Evolutionary conservation across 2,888 invertebrate species (phyloP).

Genomic region (Merodon equestris): DNA sequence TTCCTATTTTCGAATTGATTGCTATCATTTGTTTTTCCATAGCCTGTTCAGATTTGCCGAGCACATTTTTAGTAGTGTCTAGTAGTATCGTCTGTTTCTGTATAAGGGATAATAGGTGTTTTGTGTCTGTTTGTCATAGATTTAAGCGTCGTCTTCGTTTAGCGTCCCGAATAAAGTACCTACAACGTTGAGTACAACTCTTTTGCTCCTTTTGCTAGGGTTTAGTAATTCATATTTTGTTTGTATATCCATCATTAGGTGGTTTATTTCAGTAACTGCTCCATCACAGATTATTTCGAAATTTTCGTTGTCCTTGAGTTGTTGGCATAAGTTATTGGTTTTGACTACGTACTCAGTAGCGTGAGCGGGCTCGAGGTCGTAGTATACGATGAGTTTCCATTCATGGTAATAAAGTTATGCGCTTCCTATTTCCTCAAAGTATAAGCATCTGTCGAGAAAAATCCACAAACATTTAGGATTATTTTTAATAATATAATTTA

Average conservation of each 20-base stretch:
- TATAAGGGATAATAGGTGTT: too few relatives aligned
- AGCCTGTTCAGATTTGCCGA: too few relatives aligned
- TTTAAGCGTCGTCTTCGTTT: too few relatives aligned
- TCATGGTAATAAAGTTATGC: conserved; percentile 12
- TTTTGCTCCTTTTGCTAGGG: neutral
- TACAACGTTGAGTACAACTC: conserved; percentile 16
- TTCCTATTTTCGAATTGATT: too few relatives aligned
- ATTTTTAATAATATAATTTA: too few relatives aligned
- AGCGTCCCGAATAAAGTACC: too few relatives aligned
- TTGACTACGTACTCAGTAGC: conserved; percentile 7
- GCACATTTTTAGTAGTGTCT: too few relatives aligned
- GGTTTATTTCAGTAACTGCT: conserved; percentile 26
- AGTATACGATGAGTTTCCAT: conserved; percentile 26
- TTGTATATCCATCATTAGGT: conserved; percentile 12
- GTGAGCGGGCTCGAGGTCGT: conserved; percentile 3
- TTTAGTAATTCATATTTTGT: conserved; percentile 15
- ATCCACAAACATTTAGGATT: too few relatives aligned
- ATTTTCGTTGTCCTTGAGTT: neutral
- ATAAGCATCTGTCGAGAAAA: too few relatives aligned
- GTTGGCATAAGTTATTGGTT: conserved; percentile 12
- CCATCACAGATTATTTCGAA: conserved; percentile 23
- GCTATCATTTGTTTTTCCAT: too few relatives aligned
- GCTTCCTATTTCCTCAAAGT: conserved; percentile 21
- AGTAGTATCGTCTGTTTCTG: too few relatives aligned
- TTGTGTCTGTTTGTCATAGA: too few relatives aligned